These are phyloP conservation scores for Malurus melanocephalus DNA, from an alignment of 2,113 vertebrate genomes.

Conservation along the genomic window DNA sequence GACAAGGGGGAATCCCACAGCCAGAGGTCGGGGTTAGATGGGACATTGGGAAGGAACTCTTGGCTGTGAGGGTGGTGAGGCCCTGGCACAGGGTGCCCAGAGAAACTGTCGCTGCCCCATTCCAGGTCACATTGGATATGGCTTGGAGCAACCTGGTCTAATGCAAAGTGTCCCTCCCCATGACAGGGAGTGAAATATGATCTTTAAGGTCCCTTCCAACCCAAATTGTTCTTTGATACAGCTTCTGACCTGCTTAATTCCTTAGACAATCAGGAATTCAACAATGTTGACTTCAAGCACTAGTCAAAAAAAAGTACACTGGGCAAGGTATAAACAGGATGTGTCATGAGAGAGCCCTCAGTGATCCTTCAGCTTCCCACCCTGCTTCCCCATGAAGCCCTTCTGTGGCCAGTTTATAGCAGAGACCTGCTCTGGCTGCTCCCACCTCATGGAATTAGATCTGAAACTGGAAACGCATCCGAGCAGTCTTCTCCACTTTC, in stretches of 20 bases:
- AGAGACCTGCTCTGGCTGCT: background rate
- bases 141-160: background rate
- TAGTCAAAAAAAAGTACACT: background rate
- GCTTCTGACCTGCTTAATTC: background rate
- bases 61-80: fast-evolving
- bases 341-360: background rate
- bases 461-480: background rate
- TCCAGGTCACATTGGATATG: fast-evolving
- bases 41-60: fast-evolving
- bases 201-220: background rate
- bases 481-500: background rate
- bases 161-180: background rate
- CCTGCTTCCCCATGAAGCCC: background rate
- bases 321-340: background rate
- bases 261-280: background rate
- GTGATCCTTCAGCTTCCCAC: background rate
- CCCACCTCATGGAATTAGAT: background rate
- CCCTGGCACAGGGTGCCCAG: background rate
- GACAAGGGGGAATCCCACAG: background rate
- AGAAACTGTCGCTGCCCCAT: background rate
- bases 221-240: background rate
- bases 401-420: background rate
- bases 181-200: background rate
- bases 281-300: background rate
- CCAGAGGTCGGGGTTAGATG: fast-evolving